Percentiles rank a stretch among this genome's conserved stretches.
These are phyloP conservation scores for Drosophila tripunctata DNA, from an alignment of 2,888 invertebrate species.

Conservation along the genomic window DNA sequence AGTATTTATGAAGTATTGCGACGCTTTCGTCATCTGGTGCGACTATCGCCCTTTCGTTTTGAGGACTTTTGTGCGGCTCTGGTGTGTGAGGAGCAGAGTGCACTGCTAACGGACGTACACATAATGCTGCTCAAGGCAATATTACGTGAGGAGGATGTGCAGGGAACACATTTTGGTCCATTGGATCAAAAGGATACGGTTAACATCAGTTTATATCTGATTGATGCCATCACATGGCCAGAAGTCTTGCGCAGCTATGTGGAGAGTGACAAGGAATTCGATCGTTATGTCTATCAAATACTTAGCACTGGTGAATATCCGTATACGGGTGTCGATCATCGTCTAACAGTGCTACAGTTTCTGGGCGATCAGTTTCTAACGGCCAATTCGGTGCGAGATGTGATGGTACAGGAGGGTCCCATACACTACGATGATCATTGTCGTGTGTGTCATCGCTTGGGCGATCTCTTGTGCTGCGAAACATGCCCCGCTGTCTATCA, in stretches of 20 bases:
- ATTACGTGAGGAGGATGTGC: conserved; percentile 96
- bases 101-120: conserved; percentile 96
- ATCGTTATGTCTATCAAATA: conserved; percentile 89
- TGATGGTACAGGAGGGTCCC: conserved; percentile 96
- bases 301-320: conserved; percentile 93
- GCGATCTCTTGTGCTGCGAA: conserved; percentile 98
- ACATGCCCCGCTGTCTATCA: conserved; percentile 99
- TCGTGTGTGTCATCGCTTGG: conserved; percentile 94
- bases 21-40: conserved; percentile 95
- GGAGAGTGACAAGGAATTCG: conserved; percentile 94
- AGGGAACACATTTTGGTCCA: conserved; percentile 97
- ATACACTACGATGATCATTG: conserved; percentile 97
- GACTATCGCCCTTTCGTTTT: conserved; percentile 96
- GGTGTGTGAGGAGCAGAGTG: conserved; percentile 95
- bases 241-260: conserved; percentile 95
- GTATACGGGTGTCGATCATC: conserved; percentile 91
- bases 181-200: conserved; percentile 98
- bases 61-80: conserved; percentile 99
- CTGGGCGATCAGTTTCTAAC: conserved; percentile 97
- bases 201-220: conserved; percentile 95
- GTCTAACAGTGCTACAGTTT: conserved; percentile 93
- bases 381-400: conserved; percentile 96
- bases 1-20: conserved; percentile 97
- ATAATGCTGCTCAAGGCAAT: conserved; percentile 96
- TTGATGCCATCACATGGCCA: conserved; percentile 98